phyloP scores from a whole-genome alignment of 2,797 vertebrate species.

The Neopelma chrysocephalum region DNA sequence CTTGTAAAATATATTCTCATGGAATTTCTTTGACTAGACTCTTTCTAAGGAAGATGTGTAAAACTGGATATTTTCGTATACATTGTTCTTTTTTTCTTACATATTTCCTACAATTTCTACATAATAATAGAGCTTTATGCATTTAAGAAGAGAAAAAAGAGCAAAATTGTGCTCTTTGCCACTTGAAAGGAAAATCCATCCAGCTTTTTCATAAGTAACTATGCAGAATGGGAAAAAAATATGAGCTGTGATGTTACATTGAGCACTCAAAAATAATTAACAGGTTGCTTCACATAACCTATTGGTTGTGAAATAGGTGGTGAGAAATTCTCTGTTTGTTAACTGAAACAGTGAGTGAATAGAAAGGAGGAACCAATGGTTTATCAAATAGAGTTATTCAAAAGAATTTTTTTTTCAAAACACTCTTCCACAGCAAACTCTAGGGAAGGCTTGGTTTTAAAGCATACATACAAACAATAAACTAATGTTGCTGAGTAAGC shows the following conservation, averaged over 20 bases:
- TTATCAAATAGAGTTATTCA: not conserved
- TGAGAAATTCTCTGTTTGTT: not conserved
- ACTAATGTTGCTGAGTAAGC: not conserved
- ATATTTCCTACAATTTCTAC: not conserved
- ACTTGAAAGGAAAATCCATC: not conserved
- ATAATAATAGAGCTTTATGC: fast-evolving
- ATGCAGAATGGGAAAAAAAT: not conserved
- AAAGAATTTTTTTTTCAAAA: not conserved
- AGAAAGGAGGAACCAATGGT: not conserved
- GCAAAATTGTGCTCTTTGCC: not conserved
- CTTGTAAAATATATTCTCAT: not conserved
- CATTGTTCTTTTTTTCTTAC: not conserved
- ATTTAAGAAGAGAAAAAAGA: not conserved
- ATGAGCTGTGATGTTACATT: not conserved
- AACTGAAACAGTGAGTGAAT: not conserved
- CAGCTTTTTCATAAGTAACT: not conserved
- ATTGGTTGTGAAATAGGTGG: no score
- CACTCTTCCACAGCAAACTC: not conserved
- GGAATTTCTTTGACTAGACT: not conserved
- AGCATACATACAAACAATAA: not conserved
- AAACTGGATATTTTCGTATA: not conserved
- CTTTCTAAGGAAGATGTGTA: not conserved
- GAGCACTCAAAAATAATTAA: not conserved
- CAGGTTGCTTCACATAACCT: not conserved
- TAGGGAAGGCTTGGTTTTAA: not conserved